A percentile compares a stretch with the other conserved stretches of the same genome.
Evolutionary conservation across 2,888 invertebrate species (phyloP).

Genomic region (Isoperla grammatica): DNA sequence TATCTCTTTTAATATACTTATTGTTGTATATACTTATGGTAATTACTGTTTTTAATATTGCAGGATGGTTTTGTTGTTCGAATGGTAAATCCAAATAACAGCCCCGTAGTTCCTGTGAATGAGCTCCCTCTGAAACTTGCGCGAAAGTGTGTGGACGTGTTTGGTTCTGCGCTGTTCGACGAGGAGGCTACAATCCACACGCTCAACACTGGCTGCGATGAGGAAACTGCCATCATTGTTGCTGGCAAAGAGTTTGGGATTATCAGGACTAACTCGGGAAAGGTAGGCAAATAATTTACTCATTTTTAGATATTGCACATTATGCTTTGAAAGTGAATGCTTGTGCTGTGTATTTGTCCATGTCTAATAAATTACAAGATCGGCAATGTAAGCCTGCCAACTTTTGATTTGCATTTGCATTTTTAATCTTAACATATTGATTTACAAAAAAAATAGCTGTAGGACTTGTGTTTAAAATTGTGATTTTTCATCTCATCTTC

Average conservation of each 20-base stretch:
- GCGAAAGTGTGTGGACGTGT: constrained; percentile 69
- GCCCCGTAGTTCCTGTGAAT: constrained; percentile 50
- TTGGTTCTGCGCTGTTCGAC: constrained; percentile 63
- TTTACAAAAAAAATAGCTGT: no score
- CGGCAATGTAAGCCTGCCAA: no score
- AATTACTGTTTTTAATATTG: constrained; percentile 14
- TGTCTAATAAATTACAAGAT: no score
- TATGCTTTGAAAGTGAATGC: neutral
- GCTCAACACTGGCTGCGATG: constrained; percentile 58
- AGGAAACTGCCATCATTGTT: constrained; percentile 69
- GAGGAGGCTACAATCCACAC: constrained; percentile 52
- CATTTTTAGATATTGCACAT: no score
- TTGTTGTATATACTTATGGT: constrained; percentile 16
- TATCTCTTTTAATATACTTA: neutral
- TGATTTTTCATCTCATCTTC: no score
- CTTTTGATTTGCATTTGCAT: no score
- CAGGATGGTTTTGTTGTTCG: constrained; percentile 77
- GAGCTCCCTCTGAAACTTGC: constrained; percentile 72
- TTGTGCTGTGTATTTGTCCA: neutral
- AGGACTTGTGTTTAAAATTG: no score
- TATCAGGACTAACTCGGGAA: constrained; percentile 76
- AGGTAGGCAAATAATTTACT: constrained; percentile 49
- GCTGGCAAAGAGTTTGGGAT: constrained; percentile 90
- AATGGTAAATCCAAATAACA: constrained; percentile 58
- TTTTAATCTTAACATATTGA: no score